Conservation (phyloP, 2,113 vertebrate species). For the Cryptomyrus ogoouensis region DNA sequence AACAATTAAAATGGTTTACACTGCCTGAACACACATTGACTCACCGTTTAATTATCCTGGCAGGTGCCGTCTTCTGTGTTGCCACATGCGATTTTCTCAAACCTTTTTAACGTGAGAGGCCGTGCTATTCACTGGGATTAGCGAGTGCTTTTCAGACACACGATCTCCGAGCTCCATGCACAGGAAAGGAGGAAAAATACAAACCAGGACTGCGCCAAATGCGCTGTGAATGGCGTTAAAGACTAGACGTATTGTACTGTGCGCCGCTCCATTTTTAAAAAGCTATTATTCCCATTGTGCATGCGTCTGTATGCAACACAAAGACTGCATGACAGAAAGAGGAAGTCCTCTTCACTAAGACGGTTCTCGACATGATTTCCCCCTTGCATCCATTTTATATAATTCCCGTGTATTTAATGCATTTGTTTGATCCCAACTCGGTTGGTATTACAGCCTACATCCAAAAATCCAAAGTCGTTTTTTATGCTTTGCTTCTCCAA, state of each 20-base stretch:
- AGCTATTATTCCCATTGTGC: constrained; percentile 5
- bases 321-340: background rate
- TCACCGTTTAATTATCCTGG: constrained; percentile 13
- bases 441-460: background rate
- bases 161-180: background rate
- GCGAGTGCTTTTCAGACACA: background rate
- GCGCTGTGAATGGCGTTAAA: background rate
- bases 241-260: background rate
- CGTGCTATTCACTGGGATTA: constrained; percentile 7
- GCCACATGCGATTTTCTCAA: constrained; percentile 3
- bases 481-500: background rate
- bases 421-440: background rate
- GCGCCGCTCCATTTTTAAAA: background rate
- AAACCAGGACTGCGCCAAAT: background rate
- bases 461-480: background rate
- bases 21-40: constrained; percentile 14
- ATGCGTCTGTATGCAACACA: background rate
- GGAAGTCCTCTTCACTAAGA: background rate
- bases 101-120: background rate
- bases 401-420: background rate
- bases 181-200: background rate
- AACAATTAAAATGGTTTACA: constrained; percentile 12
- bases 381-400: background rate
- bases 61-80: constrained; percentile 3
- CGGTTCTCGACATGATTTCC: background rate